Evolutionary conservation across 2,113 vertebrate species (phyloP), one percentile per base, ranked within the genome.

Genomic region (Daboia siamensis): DNA sequence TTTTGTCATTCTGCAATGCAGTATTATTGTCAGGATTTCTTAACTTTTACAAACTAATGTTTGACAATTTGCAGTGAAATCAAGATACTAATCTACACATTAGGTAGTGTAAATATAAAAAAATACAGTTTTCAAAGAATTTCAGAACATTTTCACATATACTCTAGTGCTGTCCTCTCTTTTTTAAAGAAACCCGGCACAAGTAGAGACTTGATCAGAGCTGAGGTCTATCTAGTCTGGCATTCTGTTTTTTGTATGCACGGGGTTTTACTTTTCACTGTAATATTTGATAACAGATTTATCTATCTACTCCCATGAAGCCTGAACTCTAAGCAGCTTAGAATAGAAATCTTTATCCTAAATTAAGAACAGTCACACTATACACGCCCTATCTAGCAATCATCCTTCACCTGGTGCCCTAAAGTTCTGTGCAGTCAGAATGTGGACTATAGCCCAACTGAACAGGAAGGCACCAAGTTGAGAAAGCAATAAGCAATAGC

Each of bases 61-160:
- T 17, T 46, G 24, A 69, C 29, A 29, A 48, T 29, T 89, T 26
- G 46, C 11, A 23, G 20, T 90, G 57, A 90, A 90, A 90, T 7
- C 9, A 90, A 15, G n/a, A n/a, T 29, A 17, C 15, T 20, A 61
- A 89, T n/a, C 44, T 3, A 61, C 20, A 90, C 24, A 48, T 8
- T 48, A 48, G 21, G 10, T 48, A 51, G 59, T 54, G 29, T 33
- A 11, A 33, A 54, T 24, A 94, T 87, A 91, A 17, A 91, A 89
- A 93, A 29, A 94, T 85, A 84, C 7, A 4, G 57, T 9, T 29
- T 69, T 0, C 0, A 92, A 90, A 46, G 5, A 92, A 57, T 64
- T 59, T 90, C 69, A 91, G 80, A 95, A 96, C n/a, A 92, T 93
- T 93, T 95, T 90, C 84, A 95, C 39, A 57, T 90, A 91, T 56